phyloP scores from a whole-genome alignment of 2,888 invertebrate genomes.

The Catocala nupta region DNA sequence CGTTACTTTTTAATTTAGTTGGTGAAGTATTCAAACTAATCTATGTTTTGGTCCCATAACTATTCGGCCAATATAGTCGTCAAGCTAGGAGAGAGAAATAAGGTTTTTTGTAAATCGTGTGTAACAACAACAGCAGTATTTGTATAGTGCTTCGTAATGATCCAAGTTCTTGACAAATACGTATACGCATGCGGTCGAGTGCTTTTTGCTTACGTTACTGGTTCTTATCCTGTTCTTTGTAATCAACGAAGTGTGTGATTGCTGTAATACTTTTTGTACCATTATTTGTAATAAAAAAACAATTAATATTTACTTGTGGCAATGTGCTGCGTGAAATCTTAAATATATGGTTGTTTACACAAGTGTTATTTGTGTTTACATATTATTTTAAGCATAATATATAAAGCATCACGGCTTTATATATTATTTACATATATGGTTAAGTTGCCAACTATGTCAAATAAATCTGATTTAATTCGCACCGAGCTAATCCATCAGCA shows the following conservation, averaged over 20 bases:
- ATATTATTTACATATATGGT: no score
- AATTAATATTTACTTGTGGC: background rate
- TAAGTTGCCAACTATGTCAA: no score
- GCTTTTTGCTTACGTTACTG: constrained; percentile 41
- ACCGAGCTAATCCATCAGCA: no score
- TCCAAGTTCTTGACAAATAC: background rate
- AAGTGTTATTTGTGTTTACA: background rate
- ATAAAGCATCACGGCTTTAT: no score
- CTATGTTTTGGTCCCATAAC: no score
- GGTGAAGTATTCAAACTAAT: no score
- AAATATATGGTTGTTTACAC: background rate
- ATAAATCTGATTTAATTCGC: no score
- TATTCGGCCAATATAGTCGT: no score
- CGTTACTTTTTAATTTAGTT: no score
- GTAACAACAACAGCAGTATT: constrained; percentile 2
- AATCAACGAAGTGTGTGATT: constrained; percentile 37
- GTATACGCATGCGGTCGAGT: constrained; percentile 16
- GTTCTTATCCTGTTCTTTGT: constrained; percentile 35
- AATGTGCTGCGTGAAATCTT: background rate
- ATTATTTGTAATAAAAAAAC: constrained; percentile 5
- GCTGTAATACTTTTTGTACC: constrained; percentile 34
- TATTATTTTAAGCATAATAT: background rate
- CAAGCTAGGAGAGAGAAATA: no score
- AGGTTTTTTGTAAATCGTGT: background rate
- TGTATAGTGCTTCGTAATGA: constrained; percentile 3